Evolutionary conservation across 2,113 vertebrate genomes (phyloP).

Genomic region (Anarhynchus alexandrinus): DNA sequence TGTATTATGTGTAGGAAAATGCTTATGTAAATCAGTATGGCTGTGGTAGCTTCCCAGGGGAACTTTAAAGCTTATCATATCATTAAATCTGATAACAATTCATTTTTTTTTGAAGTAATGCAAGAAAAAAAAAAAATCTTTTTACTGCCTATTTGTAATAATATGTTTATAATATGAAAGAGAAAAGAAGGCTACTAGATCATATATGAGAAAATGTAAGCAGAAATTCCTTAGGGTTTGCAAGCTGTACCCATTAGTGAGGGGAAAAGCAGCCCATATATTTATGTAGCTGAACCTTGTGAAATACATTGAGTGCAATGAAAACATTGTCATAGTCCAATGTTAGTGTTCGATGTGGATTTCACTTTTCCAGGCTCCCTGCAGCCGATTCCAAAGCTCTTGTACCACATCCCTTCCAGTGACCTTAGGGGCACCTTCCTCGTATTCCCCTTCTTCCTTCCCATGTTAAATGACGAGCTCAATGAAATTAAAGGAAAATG

Average conservation of each 20-base stretch:
- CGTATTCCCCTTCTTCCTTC: neutral
- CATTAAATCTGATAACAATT: conserved; percentile 68
- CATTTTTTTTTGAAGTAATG: conserved; percentile 40
- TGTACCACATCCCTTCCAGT: neutral
- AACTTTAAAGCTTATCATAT: conserved; percentile 71
- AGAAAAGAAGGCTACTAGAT: conserved; percentile 19
- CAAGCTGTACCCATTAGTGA: neutral
- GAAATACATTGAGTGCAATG: neutral
- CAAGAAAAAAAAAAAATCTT: neutral
- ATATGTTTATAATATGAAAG: conserved; percentile 57
- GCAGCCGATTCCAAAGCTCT: neutral
- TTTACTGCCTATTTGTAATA: conserved; percentile 39
- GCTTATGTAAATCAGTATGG: conserved; percentile 68
- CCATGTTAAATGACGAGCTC: neutral
- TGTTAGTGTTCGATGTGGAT: neutral
- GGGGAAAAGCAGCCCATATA: neutral
- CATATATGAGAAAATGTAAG: conserved; percentile 36
- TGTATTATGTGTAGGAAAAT: conserved; percentile 69
- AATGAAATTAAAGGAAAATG: neutral
- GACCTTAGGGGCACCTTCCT: neutral
- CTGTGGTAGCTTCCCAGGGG: conserved; percentile 62
- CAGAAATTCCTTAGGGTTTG: conserved; percentile 17
- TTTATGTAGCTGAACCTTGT: conserved; percentile 37
- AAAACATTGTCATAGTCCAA: neutral
- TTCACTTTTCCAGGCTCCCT: neutral